phyloP scores from a whole-genome alignment of 2,113 vertebrate species.

The Dasyprocta punctata region DNA sequence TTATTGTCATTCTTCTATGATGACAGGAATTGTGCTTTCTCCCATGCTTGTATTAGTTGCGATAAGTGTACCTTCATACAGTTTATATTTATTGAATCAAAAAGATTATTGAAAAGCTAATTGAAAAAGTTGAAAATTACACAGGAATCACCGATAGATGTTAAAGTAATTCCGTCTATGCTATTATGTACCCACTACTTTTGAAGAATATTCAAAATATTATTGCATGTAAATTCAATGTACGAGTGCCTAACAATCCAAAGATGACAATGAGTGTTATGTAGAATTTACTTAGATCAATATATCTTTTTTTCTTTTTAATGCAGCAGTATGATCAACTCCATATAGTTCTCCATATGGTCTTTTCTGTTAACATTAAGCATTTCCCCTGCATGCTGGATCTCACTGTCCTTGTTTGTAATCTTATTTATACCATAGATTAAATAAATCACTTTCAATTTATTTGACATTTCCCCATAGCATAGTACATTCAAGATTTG shows the following conservation, averaged over 20 bases:
- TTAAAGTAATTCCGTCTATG: not conserved
- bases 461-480: not conserved
- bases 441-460: not conserved
- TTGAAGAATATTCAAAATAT: not conserved
- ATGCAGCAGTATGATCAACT: not conserved
- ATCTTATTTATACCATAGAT: not conserved
- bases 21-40: accelerated
- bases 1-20: not conserved
- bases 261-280: not conserved
- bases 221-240: not conserved
- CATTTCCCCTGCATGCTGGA: not conserved
- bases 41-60: not conserved
- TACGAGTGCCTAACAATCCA: not conserved
- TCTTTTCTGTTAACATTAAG: not conserved
- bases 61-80: not conserved
- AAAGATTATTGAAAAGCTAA: not conserved
- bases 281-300: not conserved
- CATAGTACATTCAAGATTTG: not conserved
- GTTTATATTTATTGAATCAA: not conserved
- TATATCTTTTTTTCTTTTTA: not conserved
- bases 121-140: not conserved
- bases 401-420: not conserved
- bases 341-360: not conserved
- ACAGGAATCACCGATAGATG: not conserved
- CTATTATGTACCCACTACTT: not conserved